Base-by-base conservation (phyloP, 1,140 invertebrate genomes). In the Sogatella furcifera region DNA sequence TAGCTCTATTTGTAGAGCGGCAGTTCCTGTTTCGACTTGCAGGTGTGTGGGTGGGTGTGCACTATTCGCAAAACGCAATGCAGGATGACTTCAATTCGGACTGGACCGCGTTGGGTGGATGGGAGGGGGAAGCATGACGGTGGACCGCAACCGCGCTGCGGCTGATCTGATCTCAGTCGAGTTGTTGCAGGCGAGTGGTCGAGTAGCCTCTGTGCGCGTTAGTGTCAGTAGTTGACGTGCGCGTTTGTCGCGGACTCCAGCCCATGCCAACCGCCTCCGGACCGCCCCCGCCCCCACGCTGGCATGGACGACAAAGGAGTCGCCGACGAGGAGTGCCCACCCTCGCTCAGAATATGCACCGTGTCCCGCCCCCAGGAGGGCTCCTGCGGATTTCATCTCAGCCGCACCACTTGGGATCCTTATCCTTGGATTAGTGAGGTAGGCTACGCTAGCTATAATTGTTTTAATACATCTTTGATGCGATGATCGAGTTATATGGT, bases 371-470 rank as follows among this genome's bases (percentile, higher is more conserved):
- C 61, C 1, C 17, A 46, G 11, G 24, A 49, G 2, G 67, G 61
- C 9, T 69, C 74, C 21, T 81, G 76, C 38, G 83, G 83, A 15
- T 85, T 85, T 71, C 78, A 84, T 67, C 69, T 85, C 49, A 81
- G 80, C 1, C 75, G 82, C 61, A 82, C 79, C 17, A 81, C 83
- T 66, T 85, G 82, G 82, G 83, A 85, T 73, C 82, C 83, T 8
- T 85, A 85, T 75, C 83, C 84, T 31, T 85, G 83, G 83, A 76
- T 76, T 19, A 76, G 71, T 65, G 73, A 71, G 22, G 77, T 49
- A 49, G 14, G 11, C 5, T 13, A 10, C 31, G n/a, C n/a, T n/a
- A n/a, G n/a, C n/a, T n/a, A n/a, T n/a, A 6, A 28, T 28, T 2
- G 24, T 28, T 28, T 28, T 28, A 2, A 28, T 28, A 4, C 24